Percentiles rank a stretch among this genome's conserved stretches.
phyloP scores from a whole-genome alignment of 2,797 vertebrate species.

The Sebastes hubbsi region DNA sequence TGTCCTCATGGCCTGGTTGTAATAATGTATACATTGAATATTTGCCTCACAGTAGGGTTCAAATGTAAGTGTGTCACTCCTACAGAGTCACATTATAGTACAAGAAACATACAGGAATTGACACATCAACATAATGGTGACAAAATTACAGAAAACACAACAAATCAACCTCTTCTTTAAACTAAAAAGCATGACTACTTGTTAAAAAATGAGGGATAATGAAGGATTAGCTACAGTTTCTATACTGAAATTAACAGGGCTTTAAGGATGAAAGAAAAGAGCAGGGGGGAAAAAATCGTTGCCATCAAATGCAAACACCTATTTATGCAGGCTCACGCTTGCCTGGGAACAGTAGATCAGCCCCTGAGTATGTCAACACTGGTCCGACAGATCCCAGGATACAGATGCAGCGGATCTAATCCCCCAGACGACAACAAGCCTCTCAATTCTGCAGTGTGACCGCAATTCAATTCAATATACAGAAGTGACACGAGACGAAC shows the following conservation, averaged over 20 bases:
- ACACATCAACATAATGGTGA: neutral
- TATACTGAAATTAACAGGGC: constrained; percentile 37
- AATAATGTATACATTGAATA: constrained; percentile 8
- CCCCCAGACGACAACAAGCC: constrained; percentile 46
- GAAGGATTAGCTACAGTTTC: constrained; percentile 48
- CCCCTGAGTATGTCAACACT: constrained; percentile 67
- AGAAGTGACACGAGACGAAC: neutral
- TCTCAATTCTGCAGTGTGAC: constrained; percentile 35
- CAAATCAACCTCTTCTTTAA: constrained; percentile 12
- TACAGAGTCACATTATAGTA: neutral
- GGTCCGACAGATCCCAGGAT: constrained; percentile 67
- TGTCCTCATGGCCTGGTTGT: constrained; percentile 12
- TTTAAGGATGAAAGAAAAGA: constrained; percentile 44
- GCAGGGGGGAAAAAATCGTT: constrained; percentile 12
- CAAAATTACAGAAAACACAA: constrained; percentile 8
- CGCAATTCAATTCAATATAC: constrained; percentile 21
- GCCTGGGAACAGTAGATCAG: constrained; percentile 69
- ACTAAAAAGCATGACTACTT: constrained; percentile 8
- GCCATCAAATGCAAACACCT: constrained; percentile 68
- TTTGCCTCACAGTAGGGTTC: neutral
- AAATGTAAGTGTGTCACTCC: neutral
- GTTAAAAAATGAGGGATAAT: constrained; percentile 28
- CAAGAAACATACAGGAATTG: neutral
- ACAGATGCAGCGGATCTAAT: constrained; percentile 70
- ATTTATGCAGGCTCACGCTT: constrained; percentile 79